phyloP scores from a whole-genome alignment of 2,113 vertebrate genomes.

The Syngnathus floridae region DNA sequence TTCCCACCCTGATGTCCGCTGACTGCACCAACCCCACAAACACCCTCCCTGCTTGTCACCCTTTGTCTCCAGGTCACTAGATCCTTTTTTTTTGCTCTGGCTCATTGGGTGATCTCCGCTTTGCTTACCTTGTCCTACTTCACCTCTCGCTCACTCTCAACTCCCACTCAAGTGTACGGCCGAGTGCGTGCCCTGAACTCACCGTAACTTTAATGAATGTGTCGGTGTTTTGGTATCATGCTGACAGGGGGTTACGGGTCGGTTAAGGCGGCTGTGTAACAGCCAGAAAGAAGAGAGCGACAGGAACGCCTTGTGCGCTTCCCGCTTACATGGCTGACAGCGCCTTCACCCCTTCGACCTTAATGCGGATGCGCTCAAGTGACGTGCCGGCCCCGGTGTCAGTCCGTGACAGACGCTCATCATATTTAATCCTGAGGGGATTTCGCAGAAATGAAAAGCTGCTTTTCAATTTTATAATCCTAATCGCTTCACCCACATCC shows the following conservation, averaged over 20 bases:
- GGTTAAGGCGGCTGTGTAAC: constrained; percentile 37
- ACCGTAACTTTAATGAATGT: constrained; percentile 46
- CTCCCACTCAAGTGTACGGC: constrained; percentile 48
- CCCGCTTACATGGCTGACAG: constrained; percentile 29
- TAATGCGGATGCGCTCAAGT: constrained; percentile 25
- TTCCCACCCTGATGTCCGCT: constrained; percentile 42
- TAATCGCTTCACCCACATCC: constrained; percentile 52
- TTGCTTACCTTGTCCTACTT: constrained; percentile 55
- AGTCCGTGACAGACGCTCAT: constrained; percentile 62
- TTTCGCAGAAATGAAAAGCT: constrained; percentile 68
- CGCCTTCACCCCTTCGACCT: constrained; percentile 35
- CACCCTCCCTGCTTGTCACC: constrained; percentile 16
- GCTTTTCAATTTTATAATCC: constrained; percentile 72
- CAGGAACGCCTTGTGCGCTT: constrained; percentile 15
- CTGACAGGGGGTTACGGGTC: constrained; percentile 52
- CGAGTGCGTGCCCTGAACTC: constrained; percentile 34
- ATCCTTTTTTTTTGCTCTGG: constrained; percentile 55
- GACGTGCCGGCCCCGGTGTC: constrained; percentile 19
- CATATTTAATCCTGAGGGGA: constrained; percentile 68
- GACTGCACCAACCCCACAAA: constrained; percentile 13
- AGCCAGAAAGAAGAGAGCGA: constrained; percentile 5
- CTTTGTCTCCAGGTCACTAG: constrained; percentile 51
- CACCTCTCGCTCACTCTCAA: constrained; percentile 20
- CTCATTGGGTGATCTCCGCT: constrained; percentile 41
- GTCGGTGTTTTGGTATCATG: constrained; percentile 44